A percentile compares a stretch with the other conserved stretches of the same genome.
Evolutionary conservation across 2,113 vertebrate genomes (phyloP).

Genomic region (Neogobius melanostomus): DNA sequence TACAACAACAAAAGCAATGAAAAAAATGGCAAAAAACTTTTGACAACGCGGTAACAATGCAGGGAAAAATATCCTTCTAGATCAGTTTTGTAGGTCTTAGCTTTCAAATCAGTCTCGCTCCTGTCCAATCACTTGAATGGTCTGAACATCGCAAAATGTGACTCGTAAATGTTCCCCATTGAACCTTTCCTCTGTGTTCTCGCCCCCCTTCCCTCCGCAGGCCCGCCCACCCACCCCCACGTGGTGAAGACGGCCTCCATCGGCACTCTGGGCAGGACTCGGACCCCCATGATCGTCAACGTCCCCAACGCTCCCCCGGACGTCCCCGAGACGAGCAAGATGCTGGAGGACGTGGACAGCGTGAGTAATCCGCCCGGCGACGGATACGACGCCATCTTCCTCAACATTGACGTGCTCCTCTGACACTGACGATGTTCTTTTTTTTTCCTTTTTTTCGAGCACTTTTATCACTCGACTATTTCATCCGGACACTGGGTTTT

Average conservation of each 20-base stretch:
- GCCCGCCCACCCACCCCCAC: slow-evolving; percentile 80
- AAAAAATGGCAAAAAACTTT: no score
- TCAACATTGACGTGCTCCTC: neutral
- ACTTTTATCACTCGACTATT: slow-evolving; percentile 33
- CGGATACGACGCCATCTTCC: slow-evolving; percentile 4
- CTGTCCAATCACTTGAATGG: no score
- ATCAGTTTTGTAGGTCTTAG: no score
- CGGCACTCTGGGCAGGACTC: slow-evolving; percentile 89
- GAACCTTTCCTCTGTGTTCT: neutral
- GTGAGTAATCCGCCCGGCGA: slow-evolving; percentile 79
- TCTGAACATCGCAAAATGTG: no score
- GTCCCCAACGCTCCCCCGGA: slow-evolving; percentile 94
- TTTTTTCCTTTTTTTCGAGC: slow-evolving; percentile 50
- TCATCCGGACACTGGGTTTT: slow-evolving; percentile 50
- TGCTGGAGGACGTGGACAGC: slow-evolving; percentile 92
- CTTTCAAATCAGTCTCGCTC: no score
- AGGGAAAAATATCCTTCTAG: no score
- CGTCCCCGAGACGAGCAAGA: slow-evolving; percentile 88
- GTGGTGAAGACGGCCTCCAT: slow-evolving; percentile 96
- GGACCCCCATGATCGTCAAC: slow-evolving; percentile 89
- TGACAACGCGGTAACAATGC: no score
- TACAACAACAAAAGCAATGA: no score
- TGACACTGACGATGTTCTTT: neutral
- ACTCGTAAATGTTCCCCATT: no score
- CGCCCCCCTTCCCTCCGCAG: slow-evolving; percentile 50